phyloP scores from a whole-genome alignment of 92 coral and sea anemone genomes.

The Porites rus region DNA sequence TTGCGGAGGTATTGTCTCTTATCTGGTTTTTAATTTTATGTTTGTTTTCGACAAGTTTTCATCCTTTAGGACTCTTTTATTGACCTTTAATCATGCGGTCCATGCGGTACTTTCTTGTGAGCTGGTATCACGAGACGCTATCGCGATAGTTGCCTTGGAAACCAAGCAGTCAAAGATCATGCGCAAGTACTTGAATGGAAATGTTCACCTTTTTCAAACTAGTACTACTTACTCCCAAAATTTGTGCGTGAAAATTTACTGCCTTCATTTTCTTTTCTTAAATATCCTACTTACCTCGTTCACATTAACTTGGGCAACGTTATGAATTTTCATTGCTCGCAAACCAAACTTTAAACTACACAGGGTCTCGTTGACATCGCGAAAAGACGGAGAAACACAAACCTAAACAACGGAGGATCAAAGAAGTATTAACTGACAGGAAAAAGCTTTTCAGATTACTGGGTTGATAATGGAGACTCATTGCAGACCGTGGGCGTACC shows the following conservation, averaged over 20 bases:
- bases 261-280: no score
- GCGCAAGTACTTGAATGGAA: background rate
- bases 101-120: no score
- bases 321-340: constrained; percentile 91
- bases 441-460: background rate
- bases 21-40: no score
- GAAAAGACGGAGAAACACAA: constrained; percentile 87
- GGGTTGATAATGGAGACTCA: background rate
- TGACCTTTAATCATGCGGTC: no score
- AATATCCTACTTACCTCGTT: constrained; percentile 62
- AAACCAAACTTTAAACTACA: constrained; percentile 92
- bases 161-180: background rate
- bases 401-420: constrained; percentile 53
- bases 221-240: background rate
- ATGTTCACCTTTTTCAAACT: background rate
- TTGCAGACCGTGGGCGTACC: no score
- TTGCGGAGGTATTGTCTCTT: no score
- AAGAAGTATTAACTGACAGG: background rate
- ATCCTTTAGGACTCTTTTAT: no score
- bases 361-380: constrained; percentile 88
- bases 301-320: constrained; percentile 83
- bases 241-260: no score
- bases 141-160: background rate
- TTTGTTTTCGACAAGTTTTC: no score
- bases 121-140: no score